Conservation (phyloP, 2,888 invertebrate genomes). For the Eupithecia subumbrata region DNA sequence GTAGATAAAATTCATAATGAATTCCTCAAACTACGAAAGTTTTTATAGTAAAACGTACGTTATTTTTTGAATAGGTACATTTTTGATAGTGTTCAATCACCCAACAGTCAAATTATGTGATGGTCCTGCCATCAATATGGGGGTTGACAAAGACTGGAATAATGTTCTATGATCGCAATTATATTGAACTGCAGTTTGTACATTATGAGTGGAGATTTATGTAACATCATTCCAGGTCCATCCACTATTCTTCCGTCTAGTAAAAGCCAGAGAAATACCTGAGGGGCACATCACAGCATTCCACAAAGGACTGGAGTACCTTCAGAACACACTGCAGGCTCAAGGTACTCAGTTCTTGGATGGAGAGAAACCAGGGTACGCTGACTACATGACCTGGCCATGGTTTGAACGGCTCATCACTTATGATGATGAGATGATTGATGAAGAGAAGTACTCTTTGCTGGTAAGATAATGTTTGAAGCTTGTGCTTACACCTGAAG, state of each 20-base stretch:
- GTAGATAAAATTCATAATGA: too few species aligned
- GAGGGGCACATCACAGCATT: constrained; percentile 56
- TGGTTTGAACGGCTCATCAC: constrained; percentile 88
- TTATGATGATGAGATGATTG: constrained; percentile 79
- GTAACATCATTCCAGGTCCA: constrained; percentile 53
- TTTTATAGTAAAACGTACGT: too few species aligned
- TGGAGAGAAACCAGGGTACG: constrained; percentile 88
- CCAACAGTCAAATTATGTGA: background rate
- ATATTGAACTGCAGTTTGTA: background rate
- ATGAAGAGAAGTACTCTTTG: constrained; percentile 75
- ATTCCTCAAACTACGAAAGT: too few species aligned
- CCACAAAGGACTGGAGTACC: constrained; percentile 80
- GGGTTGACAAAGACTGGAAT: background rate
- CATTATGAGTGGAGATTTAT: background rate
- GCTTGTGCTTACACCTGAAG: constrained; percentile 2
- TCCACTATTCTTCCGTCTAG: constrained; percentile 52
- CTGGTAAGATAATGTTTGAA: constrained; percentile 58
- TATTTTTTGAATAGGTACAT: background rate
- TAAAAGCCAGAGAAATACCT: constrained; percentile 59
- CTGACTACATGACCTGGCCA: constrained; percentile 94
- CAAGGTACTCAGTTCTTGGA: constrained; percentile 85
- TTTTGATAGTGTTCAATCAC: background rate
- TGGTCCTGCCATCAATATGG: background rate
- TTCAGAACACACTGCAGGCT: constrained; percentile 85
- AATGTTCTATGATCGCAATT: background rate